Base-by-base conservation (phyloP, 53 echinoderm and acorn worm species). In the Holothuria scabra region DNA sequence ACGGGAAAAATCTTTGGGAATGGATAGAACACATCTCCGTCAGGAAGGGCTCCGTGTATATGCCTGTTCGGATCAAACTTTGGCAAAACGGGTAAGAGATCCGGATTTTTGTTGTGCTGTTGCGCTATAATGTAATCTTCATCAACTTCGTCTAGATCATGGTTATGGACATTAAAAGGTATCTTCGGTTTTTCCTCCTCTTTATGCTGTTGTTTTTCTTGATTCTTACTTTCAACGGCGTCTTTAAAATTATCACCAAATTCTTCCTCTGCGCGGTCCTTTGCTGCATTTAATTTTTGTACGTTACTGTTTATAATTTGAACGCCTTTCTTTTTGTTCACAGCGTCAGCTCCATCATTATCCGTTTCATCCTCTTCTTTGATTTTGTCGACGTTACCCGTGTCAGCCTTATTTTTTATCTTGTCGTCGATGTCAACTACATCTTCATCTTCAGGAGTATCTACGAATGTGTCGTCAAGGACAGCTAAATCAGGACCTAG, bases 1-100 rank as follows among this genome's bases (percentile, higher is more conserved):
- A 97, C 97, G 5, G 97, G 97, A 58, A 97, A 97, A 13, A 92
- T 70, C 80, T 94, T 97, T 19, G 97, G 94, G 12, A 69, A 64
- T 0, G 95, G 91, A 5, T 84, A 71, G 21, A 84, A 83, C 49
- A 72, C 61, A 30, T 79, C 74, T n/a, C 60, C 56, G 18, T 80
- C 74, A 1, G 74, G 60, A 16, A 63, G 28, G 12, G 67, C 57
- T 14, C 65, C 83, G 10, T 88, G 66, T 46, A 91, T 83, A 56
- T 91, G 92, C 59, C 62, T 88, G 65, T 91, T 65, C 0, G 92
- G 92, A 55, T 91, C 88, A 55, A 88, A 91, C 52, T 85, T 82
- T n/a, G 92, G 92, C 20, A 91, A 28, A 13, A 85, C 84, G 10
- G 86, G 86, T 30, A 67, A 12, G 5, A 67, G 41, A 13, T 85